Conservation (phyloP, 2,797 vertebrate genomes). For the Nothura maculosa region DNA sequence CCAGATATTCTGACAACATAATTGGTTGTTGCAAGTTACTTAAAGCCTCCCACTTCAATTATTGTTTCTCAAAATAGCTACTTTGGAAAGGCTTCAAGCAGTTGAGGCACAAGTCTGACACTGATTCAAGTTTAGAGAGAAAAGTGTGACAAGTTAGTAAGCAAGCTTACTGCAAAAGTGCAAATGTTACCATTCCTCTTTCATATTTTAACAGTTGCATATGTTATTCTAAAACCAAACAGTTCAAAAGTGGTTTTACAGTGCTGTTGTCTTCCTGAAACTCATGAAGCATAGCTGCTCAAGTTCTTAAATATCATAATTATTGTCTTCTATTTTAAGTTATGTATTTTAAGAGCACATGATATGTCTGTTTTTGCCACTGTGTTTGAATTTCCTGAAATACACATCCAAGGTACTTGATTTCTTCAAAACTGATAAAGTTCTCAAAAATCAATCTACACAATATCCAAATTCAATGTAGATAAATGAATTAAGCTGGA, state of each 20-base stretch:
- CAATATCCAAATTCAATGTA: not conserved
- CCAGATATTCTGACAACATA: constrained; percentile 26
- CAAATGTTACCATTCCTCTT: not conserved
- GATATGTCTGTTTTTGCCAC: not conserved
- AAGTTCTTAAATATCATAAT: not conserved
- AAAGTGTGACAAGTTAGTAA: not conserved
- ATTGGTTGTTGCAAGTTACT: not conserved
- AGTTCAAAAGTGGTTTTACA: not conserved
- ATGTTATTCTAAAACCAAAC: not conserved
- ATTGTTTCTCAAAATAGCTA: not conserved
- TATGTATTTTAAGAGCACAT: not conserved
- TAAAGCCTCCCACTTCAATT: constrained; percentile 26
- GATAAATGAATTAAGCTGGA: not conserved
- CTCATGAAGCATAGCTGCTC: not conserved
- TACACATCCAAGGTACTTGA: not conserved
- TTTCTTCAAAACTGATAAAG: not conserved
- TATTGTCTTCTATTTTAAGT: not conserved
- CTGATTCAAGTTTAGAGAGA: constrained; percentile 28
- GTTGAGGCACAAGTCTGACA: constrained; percentile 13
- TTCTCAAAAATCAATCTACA: not conserved
- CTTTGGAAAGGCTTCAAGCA: not conserved
- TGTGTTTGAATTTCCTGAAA: not conserved
- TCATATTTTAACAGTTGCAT: not conserved
- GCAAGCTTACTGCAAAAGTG: constrained; percentile 5
- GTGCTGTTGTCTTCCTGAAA: not conserved